Base-by-base conservation (phyloP, 1,140 invertebrate genomes). In the Eumaeus atala region DNA sequence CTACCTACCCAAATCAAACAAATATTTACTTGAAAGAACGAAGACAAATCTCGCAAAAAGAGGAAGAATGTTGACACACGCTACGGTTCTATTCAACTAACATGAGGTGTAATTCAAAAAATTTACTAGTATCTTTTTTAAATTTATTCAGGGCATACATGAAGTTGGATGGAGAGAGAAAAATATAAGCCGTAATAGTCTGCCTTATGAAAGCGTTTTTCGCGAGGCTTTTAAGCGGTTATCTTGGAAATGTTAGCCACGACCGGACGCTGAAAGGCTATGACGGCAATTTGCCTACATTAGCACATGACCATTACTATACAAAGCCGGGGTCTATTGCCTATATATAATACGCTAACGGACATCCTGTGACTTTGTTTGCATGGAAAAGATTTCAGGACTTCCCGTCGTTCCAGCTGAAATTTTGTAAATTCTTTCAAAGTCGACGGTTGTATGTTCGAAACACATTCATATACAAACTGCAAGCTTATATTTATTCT, bases 281-380 rank as follows among this genome's bases (percentile, higher is more conserved):
- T 72, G 78, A 82, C 75, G 80, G 78, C 79, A 85, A 85, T 85
- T 85, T 85, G 75, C 82, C 78, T 85, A 82, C 82, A 85, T 85
- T 85, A 84, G 82, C 72, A 82, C 74, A 74, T 73, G 66, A 62
- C 66, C 44, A 34, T 54, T 49, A 42, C 51, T 7, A 36, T 50
- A 50, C 16, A 49, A 28, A 28, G 21, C 21, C 21, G 21, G 21
- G 21, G 47, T 35, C 54, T 56, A 40, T 56, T 42, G 38, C n/a
- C 38, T 47, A 16, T 47, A 38, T 57, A 16, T 42, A 42, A 44
- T 40, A 38, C 12, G n/a, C 16, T 9, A 21, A 37, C 37, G 18
- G 8, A 14, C 21, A 16, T 44, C 14, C 14, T 9, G 40, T 9
- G 1, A 44, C 17, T 44, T 18, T 44, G 16, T 44, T 44, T 44